Percentiles rank a stretch among this genome's conserved stretches.
phyloP scores from a whole-genome alignment of 2,888 invertebrate genomes.

The Saturnia japonica region DNA sequence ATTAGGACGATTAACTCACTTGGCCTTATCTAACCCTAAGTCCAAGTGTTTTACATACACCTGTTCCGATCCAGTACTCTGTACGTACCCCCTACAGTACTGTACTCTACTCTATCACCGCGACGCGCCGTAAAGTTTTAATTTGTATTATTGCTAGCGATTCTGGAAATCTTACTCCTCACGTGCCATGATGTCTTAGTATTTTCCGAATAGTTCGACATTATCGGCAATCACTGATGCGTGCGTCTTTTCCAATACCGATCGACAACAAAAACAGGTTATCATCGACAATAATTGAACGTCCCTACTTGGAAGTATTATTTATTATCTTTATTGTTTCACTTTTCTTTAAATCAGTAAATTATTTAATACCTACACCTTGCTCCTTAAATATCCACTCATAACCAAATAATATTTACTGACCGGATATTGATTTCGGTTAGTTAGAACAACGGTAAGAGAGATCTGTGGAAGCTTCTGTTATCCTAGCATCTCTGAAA shows the following conservation, averaged over 20 bases:
- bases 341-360: no score
- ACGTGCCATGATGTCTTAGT: constrained; percentile 70
- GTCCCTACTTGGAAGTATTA: no score
- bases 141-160: constrained; percentile 75
- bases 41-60: constrained; percentile 40
- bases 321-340: background rate
- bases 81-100: no score
- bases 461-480: constrained; percentile 42
- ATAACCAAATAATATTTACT: background rate
- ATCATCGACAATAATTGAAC: background rate
- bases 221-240: constrained; percentile 81
- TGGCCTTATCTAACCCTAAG: constrained; percentile 31
- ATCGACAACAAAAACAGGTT: no score
- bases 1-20: no score
- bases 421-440: constrained; percentile 16
- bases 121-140: no score
- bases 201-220: constrained; percentile 81
- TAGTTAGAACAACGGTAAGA: background rate
- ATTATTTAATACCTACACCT: no score
- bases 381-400: no score
- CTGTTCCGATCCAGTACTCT: constrained; percentile 66
- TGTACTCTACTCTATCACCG: no score
- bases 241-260: constrained; percentile 68
- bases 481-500: constrained; percentile 50
- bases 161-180: constrained; percentile 72